Evolutionary conservation across 2,888 invertebrate genomes (phyloP), one percentile per base, ranked within the genome.

Genomic region (Lacanobia wlatinum): DNA sequence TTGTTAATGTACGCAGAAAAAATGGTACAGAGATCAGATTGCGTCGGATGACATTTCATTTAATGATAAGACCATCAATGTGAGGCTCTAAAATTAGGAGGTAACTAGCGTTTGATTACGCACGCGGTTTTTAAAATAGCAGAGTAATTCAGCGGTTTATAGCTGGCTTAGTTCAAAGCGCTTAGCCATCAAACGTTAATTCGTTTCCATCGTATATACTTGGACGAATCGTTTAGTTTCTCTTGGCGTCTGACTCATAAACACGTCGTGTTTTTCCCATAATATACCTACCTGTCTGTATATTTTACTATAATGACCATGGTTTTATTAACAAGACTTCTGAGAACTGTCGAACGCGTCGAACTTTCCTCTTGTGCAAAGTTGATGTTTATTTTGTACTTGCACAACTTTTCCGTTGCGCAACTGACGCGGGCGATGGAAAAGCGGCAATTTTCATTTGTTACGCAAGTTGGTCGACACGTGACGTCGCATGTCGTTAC

Each of bases 331-430:
- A 87, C 82, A 81, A 73, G 65, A 83, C 72, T 92, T 91, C 90
- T 87, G 70, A 87, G 91, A 90, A 92, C 68, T 82, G 82, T 82
- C 80, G 75, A 85, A 87, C 87, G 88, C 78, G 83, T 82, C 81
- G 76, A 86, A 88, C 89, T 90, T 91, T 90, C 90, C 89, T 90
- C 87, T 87, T 87, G 70, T 78, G 84, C 82, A 84, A 83, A 86
- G 79, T 85, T 84, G 80, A 38, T 79, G 73, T 82, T 80, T 87
- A 84, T 86, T 80, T 86, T 77, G 78, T 86, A 84, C 86, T 90
- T 89, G 84, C 89, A 86, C 88, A 90, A 90, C 86, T 88, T 89
- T 89, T 89, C 89, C 86, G 76, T 91, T 90, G 82, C 85, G 88
- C 76, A 90, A 91, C 74, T 59, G 66, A 79, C 66, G 76, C 69